Percentiles rank a stretch among this genome's conserved stretches.
phyloP scores from a whole-genome alignment of 2,797 vertebrate genomes.

The Pachyuromys duprasi region DNA sequence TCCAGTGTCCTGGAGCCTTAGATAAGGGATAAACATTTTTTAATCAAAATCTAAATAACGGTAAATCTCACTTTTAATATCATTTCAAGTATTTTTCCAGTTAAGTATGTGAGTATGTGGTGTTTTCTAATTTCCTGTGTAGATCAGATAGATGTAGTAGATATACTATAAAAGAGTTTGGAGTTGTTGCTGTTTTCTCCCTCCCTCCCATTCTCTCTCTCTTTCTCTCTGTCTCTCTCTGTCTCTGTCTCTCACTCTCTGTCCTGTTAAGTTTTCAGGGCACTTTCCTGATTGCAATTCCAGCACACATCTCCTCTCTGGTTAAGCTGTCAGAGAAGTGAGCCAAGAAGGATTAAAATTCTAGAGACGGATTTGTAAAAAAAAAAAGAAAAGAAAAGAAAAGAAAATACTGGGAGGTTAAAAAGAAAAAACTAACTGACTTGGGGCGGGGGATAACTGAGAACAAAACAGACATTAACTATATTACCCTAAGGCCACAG shows the following conservation, averaged over 20 bases:
- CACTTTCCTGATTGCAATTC: constrained; percentile 62
- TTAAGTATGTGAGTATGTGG: constrained; percentile 80
- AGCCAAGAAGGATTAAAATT: constrained; percentile 73
- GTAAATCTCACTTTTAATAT: constrained; percentile 83
- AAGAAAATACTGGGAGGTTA: constrained; percentile 30
- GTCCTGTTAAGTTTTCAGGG: constrained; percentile 41
- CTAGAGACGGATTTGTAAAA: constrained; percentile 57
- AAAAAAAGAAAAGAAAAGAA: too few species aligned
- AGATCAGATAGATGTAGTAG: constrained; percentile 56
- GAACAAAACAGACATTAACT: constrained; percentile 51
- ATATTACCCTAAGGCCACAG: neutral
- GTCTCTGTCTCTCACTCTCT: too few species aligned
- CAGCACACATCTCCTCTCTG: constrained; percentile 53
- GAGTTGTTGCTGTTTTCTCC: neutral
- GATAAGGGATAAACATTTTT: constrained; percentile 85
- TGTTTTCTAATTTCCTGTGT: constrained; percentile 83
- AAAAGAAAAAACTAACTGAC: constrained; percentile 40
- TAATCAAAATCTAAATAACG: constrained; percentile 86
- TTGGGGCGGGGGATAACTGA: neutral
- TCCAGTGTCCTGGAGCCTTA: constrained; percentile 83
- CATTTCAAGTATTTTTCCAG: constrained; percentile 83
- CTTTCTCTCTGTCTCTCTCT: neutral
- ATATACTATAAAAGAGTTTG: constrained; percentile 60
- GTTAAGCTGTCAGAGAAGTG: constrained; percentile 65
- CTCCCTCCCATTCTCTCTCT: neutral